phyloP scores from a whole-genome alignment of 2,797 vertebrate genomes.

The Cynodonichthys magdalenae region DNA sequence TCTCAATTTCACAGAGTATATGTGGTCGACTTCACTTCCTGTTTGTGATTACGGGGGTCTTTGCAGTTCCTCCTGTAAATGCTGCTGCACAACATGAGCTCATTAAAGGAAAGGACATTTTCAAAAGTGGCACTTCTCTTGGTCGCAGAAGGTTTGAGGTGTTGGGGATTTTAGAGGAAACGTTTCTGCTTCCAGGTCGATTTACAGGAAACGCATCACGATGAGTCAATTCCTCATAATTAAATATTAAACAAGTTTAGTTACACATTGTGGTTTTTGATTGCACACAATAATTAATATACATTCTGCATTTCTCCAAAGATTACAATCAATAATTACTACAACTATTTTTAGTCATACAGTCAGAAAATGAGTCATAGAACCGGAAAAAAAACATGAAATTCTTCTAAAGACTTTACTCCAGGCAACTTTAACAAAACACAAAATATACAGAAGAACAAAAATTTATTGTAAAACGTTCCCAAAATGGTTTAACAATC shows the following conservation, averaged over 20 bases:
- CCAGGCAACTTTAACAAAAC: not conserved
- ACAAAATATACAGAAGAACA: conserved; percentile 18
- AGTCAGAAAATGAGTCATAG: conserved; percentile 3
- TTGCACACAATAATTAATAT: conserved; percentile 46
- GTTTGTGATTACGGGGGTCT: not conserved
- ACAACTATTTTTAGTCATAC: conserved; percentile 13
- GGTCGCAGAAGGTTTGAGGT: not conserved
- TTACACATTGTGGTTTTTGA: conserved; percentile 14
- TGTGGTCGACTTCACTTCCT: conserved; percentile 42
- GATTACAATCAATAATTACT: conserved; percentile 11
- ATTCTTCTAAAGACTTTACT: no score
- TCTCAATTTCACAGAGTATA: not conserved
- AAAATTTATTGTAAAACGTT: not conserved
- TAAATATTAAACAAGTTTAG: conserved; percentile 10
- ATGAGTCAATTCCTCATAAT: not conserved
- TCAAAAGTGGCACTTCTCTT: not conserved
- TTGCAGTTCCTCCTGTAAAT: not conserved
- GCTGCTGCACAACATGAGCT: not conserved
- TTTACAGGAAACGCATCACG: not conserved
- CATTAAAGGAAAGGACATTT: not conserved
- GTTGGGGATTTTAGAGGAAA: not conserved
- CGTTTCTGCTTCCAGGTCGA: not conserved
- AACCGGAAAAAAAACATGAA: no score
- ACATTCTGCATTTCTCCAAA: conserved; percentile 19
- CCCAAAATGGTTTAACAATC: no score